Percentiles rank a stretch among this genome's conserved stretches.
These are phyloP conservation scores for Scaptomyza flava DNA, from an alignment of 2,888 invertebrate species.

Conservation along the genomic window DNA sequence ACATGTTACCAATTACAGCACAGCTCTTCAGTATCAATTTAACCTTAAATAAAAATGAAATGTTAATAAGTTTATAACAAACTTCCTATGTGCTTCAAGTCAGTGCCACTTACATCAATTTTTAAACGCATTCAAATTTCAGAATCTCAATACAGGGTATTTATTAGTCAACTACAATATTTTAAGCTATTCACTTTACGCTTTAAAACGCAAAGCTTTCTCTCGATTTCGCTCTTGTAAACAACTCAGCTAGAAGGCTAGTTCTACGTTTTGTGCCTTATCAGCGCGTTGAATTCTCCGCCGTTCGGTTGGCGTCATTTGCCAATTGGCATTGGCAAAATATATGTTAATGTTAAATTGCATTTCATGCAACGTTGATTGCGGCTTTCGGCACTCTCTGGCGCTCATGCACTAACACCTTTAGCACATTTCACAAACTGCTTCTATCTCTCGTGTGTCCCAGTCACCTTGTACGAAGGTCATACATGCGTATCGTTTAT, in stretches of 20 bases:
- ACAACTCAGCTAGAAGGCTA: conserved; percentile 45
- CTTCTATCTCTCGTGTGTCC: conserved; percentile 44
- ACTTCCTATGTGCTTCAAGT: neutral
- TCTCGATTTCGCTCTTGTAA: conserved; percentile 58
- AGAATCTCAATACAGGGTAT: conserved; percentile 33
- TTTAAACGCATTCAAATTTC: neutral
- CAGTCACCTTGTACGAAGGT: conserved; percentile 87
- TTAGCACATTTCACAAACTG: neutral
- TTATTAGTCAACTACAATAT: neutral
- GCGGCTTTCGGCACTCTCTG: conserved; percentile 14
- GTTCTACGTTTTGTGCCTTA: conserved; percentile 44
- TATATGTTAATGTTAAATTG: conserved; percentile 33
- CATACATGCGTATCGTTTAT: conserved; percentile 83
- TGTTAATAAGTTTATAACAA: neutral
- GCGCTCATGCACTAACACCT: neutral
- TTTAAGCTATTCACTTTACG: conserved; percentile 10
- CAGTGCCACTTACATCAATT: neutral
- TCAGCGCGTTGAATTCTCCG: conserved; percentile 43
- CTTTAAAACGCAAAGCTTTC: conserved; percentile 23
- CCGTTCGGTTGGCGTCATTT: conserved; percentile 30
- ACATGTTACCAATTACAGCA: too few relatives aligned
- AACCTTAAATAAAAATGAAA: neutral
- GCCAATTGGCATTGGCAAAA: conserved; percentile 29
- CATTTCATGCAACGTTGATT: conserved; percentile 22
- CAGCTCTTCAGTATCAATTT: neutral